phyloP scores from a whole-genome alignment of 92 coral and sea anemone genomes.

The Micromussa lordhowensis region DNA sequence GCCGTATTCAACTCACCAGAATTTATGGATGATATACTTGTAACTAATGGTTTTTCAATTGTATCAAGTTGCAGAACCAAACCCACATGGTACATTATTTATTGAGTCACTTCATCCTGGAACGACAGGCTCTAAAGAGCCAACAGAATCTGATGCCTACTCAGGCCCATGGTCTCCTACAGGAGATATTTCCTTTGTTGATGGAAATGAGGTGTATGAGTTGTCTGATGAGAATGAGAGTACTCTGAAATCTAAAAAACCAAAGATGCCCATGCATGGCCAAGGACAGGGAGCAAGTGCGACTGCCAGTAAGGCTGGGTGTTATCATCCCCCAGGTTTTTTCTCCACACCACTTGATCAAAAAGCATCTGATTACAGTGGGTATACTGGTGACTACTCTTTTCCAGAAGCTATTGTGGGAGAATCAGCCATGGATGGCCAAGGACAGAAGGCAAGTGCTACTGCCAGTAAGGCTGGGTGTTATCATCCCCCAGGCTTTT shows the following conservation, averaged over 20 bases:
- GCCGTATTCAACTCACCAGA: background rate
- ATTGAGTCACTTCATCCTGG: background rate
- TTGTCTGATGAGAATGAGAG: background rate
- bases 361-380: background rate
- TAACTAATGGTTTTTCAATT: background rate
- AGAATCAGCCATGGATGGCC: background rate
- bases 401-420: background rate
- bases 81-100: constrained; percentile 1
- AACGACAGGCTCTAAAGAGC: background rate
- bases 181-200: background rate
- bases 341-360: background rate
- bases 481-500: background rate
- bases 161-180: background rate
- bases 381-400: background rate
- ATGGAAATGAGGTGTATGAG: background rate
- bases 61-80: background rate
- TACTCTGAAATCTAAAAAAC: background rate
- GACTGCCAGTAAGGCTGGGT: background rate
- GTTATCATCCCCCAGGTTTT: background rate
- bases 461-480: background rate
- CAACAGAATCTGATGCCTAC: constrained; percentile 9
- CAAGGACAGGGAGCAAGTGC: background rate
- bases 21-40: background rate
- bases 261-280: background rate
- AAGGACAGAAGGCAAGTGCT: background rate